phyloP scores from a whole-genome alignment of 1,140 invertebrate species.

The Formica selysi region DNA sequence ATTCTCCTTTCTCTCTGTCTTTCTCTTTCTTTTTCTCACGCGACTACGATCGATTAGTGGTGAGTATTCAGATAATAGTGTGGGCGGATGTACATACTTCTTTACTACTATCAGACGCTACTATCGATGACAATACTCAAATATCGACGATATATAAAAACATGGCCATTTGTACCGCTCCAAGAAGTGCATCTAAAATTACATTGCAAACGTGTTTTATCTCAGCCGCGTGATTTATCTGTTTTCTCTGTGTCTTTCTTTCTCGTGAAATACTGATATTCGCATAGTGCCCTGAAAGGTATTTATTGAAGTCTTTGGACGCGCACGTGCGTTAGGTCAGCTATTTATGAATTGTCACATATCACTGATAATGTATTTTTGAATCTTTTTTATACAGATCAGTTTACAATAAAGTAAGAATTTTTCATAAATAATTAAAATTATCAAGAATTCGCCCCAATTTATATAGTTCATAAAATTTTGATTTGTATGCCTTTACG shows the following conservation, averaged over 20 bases:
- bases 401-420: neutral
- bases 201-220: slow-evolving; percentile 35
- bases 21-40: slow-evolving; percentile 47
- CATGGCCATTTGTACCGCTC: slow-evolving; percentile 21
- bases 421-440: neutral
- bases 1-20: slow-evolving; percentile 74
- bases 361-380: neutral
- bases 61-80: slow-evolving; percentile 67
- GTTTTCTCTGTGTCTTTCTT: slow-evolving; percentile 18
- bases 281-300: slow-evolving; percentile 4
- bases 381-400: neutral
- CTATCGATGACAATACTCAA: slow-evolving; percentile 1
- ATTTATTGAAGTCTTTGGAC: slow-evolving; percentile 12
- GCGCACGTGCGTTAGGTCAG: slow-evolving; percentile 3
- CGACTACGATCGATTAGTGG: slow-evolving; percentile 72
- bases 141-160: neutral
- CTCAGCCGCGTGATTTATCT: slow-evolving; percentile 49
- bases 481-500: neutral
- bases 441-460: neutral
- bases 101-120: slow-evolving; percentile 5
- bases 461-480: neutral
- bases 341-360: slow-evolving; percentile 31
- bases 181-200: slow-evolving; percentile 48
- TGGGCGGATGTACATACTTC: slow-evolving; percentile 37
- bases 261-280: slow-evolving; percentile 24